Conservation (phyloP, 2,888 invertebrate genomes). For the Himalopsyche tibetana region DNA sequence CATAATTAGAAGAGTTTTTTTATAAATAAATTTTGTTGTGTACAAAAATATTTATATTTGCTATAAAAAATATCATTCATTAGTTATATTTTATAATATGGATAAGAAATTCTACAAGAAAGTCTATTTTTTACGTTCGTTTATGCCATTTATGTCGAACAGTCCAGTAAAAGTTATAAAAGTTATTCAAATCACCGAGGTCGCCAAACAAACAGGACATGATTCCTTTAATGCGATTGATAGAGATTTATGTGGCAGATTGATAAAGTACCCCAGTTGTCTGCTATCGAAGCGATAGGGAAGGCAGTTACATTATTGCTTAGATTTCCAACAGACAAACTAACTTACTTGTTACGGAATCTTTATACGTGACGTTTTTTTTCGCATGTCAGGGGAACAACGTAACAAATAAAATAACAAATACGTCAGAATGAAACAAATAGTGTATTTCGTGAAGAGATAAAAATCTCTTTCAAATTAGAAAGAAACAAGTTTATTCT, state of each 20-base stretch:
- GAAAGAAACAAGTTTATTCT: too few species aligned
- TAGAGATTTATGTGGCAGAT: constrained; percentile 76
- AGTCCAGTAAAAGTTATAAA: constrained; percentile 52
- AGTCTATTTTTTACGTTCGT: not conserved
- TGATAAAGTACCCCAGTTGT: constrained; percentile 62
- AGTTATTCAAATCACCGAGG: constrained; percentile 63
- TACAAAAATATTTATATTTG: too few species aligned
- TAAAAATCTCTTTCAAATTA: not conserved
- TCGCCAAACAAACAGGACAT: constrained; percentile 64
- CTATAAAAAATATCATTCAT: not conserved
- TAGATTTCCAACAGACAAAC: constrained; percentile 51
- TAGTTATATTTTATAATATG: constrained; percentile 18
- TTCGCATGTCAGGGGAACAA: constrained; percentile 27
- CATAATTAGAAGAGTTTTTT: too few species aligned
- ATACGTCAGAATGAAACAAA: constrained; percentile 43
- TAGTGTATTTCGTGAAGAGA: not conserved
- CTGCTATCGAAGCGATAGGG: constrained; percentile 46
- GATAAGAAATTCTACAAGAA: not conserved
- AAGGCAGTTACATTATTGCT: constrained; percentile 63
- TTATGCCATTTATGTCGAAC: constrained; percentile 36
- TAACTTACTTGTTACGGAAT: constrained; percentile 28
- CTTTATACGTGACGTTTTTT: constrained; percentile 30
- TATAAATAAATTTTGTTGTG: too few species aligned
- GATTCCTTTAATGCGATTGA: constrained; percentile 71
- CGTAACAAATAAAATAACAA: constrained; percentile 44